A percentile compares a stretch with the other conserved stretches of the same genome.
These are phyloP conservation scores for Eilema sororculum DNA, from an alignment of 2,888 invertebrate species.

Conservation along the genomic window DNA sequence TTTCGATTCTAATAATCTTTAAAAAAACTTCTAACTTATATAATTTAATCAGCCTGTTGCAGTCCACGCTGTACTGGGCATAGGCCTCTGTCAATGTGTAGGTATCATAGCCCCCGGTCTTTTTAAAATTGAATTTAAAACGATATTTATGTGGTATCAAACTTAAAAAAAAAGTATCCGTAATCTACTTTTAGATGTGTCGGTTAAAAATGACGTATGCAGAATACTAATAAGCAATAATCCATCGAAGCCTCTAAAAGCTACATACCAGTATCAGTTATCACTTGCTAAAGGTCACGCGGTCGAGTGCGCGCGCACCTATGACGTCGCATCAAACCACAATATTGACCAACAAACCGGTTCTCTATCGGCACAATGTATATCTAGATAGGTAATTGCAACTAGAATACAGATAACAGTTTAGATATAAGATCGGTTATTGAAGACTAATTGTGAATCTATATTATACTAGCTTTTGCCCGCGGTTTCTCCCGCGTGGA, in stretches of 20 bases:
- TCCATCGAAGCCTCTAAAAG: slow-evolving; percentile 14
- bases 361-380: slow-evolving; percentile 22
- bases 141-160: too few relatives aligned
- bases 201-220: too few relatives aligned
- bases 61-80: neutral
- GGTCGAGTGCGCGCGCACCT: slow-evolving; percentile 73
- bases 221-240: neutral
- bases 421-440: neutral
- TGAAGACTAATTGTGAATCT: neutral
- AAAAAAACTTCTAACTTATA: too few relatives aligned
- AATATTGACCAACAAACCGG: slow-evolving; percentile 73
- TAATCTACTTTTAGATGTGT: too few relatives aligned
- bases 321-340: slow-evolving; percentile 67
- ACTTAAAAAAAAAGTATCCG: too few relatives aligned
- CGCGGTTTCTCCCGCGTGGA: too few relatives aligned
- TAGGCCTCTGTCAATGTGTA: too few relatives aligned
- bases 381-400: slow-evolving; percentile 25
- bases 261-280: slow-evolving; percentile 35
- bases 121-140: too few relatives aligned
- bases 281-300: slow-evolving; percentile 66
- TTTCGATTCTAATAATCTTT: too few relatives aligned
- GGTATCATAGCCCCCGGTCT: too few relatives aligned
- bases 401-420: neutral
- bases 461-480: too few relatives aligned
- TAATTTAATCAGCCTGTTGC: too few relatives aligned